Percentiles rank a stretch among this genome's conserved stretches.
phyloP scores from a whole-genome alignment of 2,113 vertebrate genomes.

The Zosterops pallidus region DNA sequence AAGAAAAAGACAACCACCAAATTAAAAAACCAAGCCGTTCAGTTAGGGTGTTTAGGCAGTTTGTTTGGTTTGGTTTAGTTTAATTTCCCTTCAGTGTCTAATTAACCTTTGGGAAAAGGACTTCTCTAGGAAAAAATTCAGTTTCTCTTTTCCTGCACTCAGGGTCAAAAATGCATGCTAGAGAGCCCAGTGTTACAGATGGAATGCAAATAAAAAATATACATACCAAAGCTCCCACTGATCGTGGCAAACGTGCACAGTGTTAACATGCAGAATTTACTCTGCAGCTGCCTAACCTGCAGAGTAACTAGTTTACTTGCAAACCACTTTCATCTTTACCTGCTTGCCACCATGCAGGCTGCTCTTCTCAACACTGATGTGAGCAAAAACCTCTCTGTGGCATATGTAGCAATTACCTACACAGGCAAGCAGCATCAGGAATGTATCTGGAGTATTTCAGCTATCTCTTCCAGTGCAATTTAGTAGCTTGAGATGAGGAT shows the following conservation, averaged over 20 bases:
- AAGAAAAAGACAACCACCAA: not conserved
- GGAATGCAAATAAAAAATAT: not conserved
- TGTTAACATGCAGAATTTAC: not conserved
- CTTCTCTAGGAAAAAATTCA: not conserved
- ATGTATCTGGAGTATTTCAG: not conserved
- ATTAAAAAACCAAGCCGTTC: not conserved
- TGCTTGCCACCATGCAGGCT: not conserved
- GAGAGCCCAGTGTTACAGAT: not conserved
- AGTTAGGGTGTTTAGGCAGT: not conserved
- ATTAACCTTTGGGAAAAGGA: conserved; percentile 10
- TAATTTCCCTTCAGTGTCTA: not conserved
- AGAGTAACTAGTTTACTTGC: not conserved
- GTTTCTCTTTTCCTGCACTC: not conserved
- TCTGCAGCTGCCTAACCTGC: not conserved
- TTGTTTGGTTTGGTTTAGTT: not conserved
- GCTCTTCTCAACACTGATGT: not conserved
- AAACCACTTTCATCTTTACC: not conserved
- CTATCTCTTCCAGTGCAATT: not conserved
- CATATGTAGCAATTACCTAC: not conserved
- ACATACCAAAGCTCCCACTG: not conserved
- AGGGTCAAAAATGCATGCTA: not conserved
- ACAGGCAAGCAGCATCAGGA: not conserved
- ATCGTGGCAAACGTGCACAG: not conserved
- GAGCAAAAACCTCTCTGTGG: not conserved
- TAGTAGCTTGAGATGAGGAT: not conserved